Conservation (phyloP, 2,797 vertebrate genomes). For the Xenopus petersii region DNA sequence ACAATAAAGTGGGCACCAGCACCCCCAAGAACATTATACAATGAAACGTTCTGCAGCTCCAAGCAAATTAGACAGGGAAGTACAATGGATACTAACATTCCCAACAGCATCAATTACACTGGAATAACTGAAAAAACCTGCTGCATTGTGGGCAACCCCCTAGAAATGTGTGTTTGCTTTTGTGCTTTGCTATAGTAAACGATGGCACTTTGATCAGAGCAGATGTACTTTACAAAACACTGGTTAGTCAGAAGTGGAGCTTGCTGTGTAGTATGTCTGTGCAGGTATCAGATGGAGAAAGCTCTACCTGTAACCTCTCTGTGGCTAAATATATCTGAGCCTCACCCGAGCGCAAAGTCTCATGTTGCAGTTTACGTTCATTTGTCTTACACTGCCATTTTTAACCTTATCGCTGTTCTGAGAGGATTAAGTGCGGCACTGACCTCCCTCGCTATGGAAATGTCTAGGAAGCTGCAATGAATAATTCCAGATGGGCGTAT, state of each 20-base stretch:
- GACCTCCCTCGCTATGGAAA: constrained; percentile 60
- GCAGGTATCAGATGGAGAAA: constrained; percentile 54
- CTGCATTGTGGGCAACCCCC: too few relatives aligned
- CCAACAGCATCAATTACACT: too few relatives aligned
- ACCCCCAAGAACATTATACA: too few relatives aligned
- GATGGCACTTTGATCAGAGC: too few relatives aligned
- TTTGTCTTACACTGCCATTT: constrained; percentile 60
- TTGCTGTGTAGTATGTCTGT: constrained; percentile 9
- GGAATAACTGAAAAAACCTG: too few relatives aligned
- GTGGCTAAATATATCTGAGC: constrained; percentile 70
- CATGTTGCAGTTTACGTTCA: constrained; percentile 65
- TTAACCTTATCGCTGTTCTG: constrained; percentile 53
- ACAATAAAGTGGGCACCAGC: too few relatives aligned
- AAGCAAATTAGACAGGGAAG: too few relatives aligned
- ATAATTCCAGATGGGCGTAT: constrained; percentile 64
- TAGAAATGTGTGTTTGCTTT: too few relatives aligned
- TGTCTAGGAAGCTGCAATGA: constrained; percentile 59
- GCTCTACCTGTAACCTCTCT: constrained; percentile 50
- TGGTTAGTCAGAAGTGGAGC: background rate
- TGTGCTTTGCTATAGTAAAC: too few relatives aligned
- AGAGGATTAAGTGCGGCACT: constrained; percentile 54
- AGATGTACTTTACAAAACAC: background rate
- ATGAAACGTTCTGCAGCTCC: too few relatives aligned
- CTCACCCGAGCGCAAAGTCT: constrained; percentile 61
- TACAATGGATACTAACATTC: too few relatives aligned